Evolutionary conservation across 2,888 invertebrate species (phyloP).

Genomic region (Epistrophella euchroma): DNA sequence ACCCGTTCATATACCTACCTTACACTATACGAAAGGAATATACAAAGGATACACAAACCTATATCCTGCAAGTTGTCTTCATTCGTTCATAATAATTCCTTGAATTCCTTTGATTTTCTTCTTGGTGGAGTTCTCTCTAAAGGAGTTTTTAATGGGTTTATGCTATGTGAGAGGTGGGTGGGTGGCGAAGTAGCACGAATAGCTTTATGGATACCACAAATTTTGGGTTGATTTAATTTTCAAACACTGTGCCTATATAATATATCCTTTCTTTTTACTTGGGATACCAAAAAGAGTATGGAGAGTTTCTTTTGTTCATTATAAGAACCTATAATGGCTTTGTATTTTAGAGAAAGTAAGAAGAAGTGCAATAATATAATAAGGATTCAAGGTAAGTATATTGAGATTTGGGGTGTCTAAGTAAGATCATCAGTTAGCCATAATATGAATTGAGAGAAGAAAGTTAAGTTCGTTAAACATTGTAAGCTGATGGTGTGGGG

Average conservation of each 20-base stretch:
- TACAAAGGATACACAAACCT: not conserved
- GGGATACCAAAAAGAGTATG: not conserved
- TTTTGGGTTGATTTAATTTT: constrained; percentile 74
- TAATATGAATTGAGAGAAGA: constrained; percentile 13
- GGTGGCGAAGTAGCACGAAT: constrained; percentile 4
- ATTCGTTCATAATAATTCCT: constrained; percentile 70
- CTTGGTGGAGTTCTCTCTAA: constrained; percentile 61
- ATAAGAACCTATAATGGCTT: constrained; percentile 19
- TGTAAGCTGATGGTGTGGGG: not conserved
- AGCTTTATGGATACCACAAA: constrained; percentile 69
- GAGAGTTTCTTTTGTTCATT: constrained; percentile 26
- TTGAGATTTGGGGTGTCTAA: constrained; percentile 14
- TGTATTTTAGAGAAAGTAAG: not conserved
- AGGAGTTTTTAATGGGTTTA: constrained; percentile 63
- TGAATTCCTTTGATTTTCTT: constrained; percentile 76
- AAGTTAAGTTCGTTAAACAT: constrained; percentile 11
- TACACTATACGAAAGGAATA: constrained; percentile 9
- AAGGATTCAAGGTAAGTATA: not conserved
- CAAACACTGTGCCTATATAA: constrained; percentile 38
- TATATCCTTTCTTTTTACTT: constrained; percentile 13
- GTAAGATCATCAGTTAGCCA: constrained; percentile 16
- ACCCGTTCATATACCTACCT: constrained; percentile 41
- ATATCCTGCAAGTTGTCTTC: constrained; percentile 57
- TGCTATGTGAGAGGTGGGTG: constrained; percentile 8
- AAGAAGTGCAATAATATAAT: constrained; percentile 20